Evolutionary conservation across 1,140 invertebrate species (phyloP).

Genomic region (Gryon sp.): DNA sequence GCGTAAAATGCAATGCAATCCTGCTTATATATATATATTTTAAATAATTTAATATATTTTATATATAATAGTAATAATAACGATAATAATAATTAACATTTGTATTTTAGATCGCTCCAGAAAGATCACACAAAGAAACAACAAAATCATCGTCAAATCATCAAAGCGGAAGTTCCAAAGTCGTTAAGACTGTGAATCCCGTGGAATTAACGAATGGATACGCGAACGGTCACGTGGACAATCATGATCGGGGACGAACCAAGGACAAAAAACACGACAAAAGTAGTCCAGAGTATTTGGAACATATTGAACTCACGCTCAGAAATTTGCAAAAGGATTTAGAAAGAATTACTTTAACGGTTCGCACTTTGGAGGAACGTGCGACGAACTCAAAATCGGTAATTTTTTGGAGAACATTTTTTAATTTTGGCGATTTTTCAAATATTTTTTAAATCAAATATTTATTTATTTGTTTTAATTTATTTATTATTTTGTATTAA

Average conservation of each 20-base stretch:
- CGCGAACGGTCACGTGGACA: slow-evolving; percentile 47
- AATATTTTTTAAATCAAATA: slow-evolving; percentile 53
- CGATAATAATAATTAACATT: no score
- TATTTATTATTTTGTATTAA: background rate
- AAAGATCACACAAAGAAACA: slow-evolving; percentile 69
- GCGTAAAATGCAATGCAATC: no score
- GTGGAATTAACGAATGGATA: slow-evolving; percentile 70
- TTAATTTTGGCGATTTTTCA: no score
- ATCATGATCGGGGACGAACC: slow-evolving; percentile 67
- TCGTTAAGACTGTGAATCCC: slow-evolving; percentile 42
- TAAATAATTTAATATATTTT: no score
- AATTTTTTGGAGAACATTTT: no score
- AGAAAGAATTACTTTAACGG: slow-evolving; percentile 74
- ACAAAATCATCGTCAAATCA: slow-evolving; percentile 66
- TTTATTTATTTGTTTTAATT: background rate
- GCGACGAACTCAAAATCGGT: slow-evolving; percentile 52
- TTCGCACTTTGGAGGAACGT: slow-evolving; percentile 73
- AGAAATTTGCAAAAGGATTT: slow-evolving; percentile 75
- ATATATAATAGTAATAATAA: no score
- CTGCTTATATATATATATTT: no score
- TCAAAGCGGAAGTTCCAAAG: slow-evolving; percentile 44
- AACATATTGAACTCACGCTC: slow-evolving; percentile 72
- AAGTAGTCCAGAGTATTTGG: slow-evolving; percentile 68
- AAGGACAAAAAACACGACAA: slow-evolving; percentile 70
- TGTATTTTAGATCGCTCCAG: slow-evolving; percentile 70